phyloP scores from a whole-genome alignment of 2,888 invertebrate genomes.

The Philereme vetulata region DNA sequence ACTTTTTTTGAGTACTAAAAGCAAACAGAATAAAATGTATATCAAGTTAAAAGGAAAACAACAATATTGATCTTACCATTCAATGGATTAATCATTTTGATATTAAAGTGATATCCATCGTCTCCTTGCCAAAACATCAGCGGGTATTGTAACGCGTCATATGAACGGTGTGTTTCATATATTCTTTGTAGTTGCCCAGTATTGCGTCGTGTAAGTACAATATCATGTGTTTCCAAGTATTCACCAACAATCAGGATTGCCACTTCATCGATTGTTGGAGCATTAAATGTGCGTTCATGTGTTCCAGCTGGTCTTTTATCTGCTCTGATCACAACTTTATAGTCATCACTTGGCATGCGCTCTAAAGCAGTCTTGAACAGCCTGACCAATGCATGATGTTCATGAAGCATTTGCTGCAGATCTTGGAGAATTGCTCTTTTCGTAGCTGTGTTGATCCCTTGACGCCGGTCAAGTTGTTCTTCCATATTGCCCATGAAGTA shows the following conservation, averaged over 20 bases:
- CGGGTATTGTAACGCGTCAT: too few relatives aligned
- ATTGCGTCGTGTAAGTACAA: conserved; percentile 48
- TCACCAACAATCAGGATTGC: conserved; percentile 44
- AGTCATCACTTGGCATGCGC: conserved; percentile 44
- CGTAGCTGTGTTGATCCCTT: background rate
- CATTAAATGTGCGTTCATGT: conserved; percentile 47
- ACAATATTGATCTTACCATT: too few relatives aligned
- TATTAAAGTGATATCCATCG: too few relatives aligned
- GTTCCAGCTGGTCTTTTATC: conserved; percentile 45
- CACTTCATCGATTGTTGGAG: conserved; percentile 46
- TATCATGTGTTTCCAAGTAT: conserved; percentile 41
- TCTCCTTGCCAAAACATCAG: too few relatives aligned
- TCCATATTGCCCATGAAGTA: background rate
- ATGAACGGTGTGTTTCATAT: conserved; percentile 41
- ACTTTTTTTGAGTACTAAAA: too few relatives aligned
- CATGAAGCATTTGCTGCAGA: conserved; percentile 4
- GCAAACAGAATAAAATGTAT: too few relatives aligned
- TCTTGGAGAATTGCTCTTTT: conserved; percentile 1
- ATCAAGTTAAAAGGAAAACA: too few relatives aligned
- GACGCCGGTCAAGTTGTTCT: background rate
- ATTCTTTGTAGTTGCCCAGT: conserved; percentile 40
- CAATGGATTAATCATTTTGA: too few relatives aligned
- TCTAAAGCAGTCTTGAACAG: conserved; percentile 44
- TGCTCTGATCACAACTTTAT: conserved; percentile 49
- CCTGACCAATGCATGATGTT: conserved; percentile 39